These are phyloP conservation scores for Diadophis punctatus DNA, from an alignment of 2,113 vertebrate genomes.

Conservation along the genomic window DNA sequence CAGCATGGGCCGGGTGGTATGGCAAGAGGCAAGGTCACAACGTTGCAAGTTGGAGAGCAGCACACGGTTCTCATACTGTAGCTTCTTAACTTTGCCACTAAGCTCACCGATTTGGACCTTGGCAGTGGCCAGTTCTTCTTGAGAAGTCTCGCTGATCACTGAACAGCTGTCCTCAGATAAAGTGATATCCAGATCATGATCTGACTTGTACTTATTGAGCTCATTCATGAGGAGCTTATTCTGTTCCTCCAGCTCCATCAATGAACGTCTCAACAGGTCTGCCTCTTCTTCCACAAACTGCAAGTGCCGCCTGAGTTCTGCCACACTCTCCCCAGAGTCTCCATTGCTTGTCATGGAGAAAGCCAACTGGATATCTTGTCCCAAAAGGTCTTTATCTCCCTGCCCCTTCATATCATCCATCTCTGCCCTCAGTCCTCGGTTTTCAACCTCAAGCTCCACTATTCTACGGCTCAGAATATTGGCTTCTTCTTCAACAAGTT, in stretches of 20 bases:
- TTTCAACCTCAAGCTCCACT: conserved; percentile 97
- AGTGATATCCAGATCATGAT: conserved; percentile 75
- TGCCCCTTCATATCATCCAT: conserved; percentile 91
- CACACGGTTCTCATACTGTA: conserved; percentile 97
- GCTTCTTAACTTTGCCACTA: conserved; percentile 93
- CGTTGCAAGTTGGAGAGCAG: conserved; percentile 96
- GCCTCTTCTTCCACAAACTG: conserved; percentile 99
- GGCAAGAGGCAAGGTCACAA: conserved; percentile 90
- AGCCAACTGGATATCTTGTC: conserved; percentile 66
- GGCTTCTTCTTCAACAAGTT: conserved; percentile 97
- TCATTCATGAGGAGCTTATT: conserved; percentile 95
- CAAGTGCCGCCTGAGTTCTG: conserved; percentile 89
- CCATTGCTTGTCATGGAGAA: conserved; percentile 61
- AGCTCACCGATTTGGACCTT: conserved; percentile 92
- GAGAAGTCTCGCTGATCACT: conserved; percentile 81
- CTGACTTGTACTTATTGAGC: conserved; percentile 90
- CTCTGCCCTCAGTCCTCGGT: conserved; percentile 90
- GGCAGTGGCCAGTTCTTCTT: conserved; percentile 86
- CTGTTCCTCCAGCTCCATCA: conserved; percentile 95
- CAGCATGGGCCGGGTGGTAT: conserved; percentile 77
- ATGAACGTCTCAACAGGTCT: conserved; percentile 87
- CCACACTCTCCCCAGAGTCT: conserved; percentile 82
- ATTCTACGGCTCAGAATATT: conserved; percentile 94
- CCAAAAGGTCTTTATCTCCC: conserved; percentile 65
- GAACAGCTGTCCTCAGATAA: conserved; percentile 81